Evolutionary conservation across 2,113 vertebrate genomes (phyloP).

Genomic region (Callorhinus ursinus): DNA sequence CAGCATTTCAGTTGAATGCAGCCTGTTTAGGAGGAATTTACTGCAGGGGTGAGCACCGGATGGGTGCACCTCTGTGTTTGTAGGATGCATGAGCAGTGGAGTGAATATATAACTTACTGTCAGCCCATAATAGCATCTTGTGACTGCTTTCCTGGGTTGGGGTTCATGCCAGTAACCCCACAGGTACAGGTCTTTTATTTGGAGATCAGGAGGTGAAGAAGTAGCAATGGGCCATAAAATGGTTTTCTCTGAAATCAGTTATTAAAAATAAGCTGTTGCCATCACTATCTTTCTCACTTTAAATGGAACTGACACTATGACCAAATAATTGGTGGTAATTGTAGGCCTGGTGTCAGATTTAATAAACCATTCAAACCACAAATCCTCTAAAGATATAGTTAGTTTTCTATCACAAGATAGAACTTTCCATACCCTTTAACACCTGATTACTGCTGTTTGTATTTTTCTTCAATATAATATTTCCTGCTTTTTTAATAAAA

Average conservation of each 20-base stretch:
- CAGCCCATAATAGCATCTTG: conserved; percentile 37
- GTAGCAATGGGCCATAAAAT: conserved; percentile 59
- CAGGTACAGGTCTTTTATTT: conserved; percentile 60
- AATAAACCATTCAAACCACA: conserved; percentile 81
- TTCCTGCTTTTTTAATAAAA: conserved; percentile 86
- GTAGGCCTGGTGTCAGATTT: conserved; percentile 79
- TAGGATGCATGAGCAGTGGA: background rate
- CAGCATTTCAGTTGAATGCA: background rate
- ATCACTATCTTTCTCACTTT: conserved; percentile 72
- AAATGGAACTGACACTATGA: conserved; percentile 80
- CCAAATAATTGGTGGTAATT: conserved; percentile 88
- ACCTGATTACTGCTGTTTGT: conserved; percentile 76
- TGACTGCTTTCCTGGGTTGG: conserved; percentile 8
- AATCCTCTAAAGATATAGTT: conserved; percentile 77
- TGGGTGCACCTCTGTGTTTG: background rate
- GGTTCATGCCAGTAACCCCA: conserved; percentile 25
- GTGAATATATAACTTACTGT: background rate
- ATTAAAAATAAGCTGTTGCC: conserved; percentile 71
- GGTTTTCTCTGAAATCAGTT: conserved; percentile 58
- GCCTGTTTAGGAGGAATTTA: background rate
- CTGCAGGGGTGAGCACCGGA: background rate
- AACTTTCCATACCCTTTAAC: conserved; percentile 80
- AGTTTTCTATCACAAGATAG: conserved; percentile 69
- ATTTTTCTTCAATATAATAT: conserved; percentile 75
- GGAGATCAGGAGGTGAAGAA: conserved; percentile 61